Percentiles rank a stretch among this genome's conserved stretches.
Conservation (phyloP, 2,113 vertebrate genomes). For the Pimephales promelas region DNA sequence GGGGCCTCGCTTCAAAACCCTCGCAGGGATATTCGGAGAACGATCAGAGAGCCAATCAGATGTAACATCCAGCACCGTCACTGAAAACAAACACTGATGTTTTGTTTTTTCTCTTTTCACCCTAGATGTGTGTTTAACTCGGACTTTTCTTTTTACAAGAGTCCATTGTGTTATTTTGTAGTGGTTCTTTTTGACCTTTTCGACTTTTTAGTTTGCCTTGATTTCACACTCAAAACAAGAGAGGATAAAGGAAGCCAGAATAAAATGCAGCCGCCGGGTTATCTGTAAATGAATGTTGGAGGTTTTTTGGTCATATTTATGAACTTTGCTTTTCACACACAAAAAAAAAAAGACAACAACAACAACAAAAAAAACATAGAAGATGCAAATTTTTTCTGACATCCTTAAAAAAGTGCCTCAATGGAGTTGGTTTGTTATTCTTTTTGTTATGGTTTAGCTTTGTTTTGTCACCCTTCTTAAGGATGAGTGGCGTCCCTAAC, state of each 20-base stretch:
- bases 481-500: slow-evolving; percentile 46
- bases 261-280: slow-evolving; percentile 60
- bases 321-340: slow-evolving; percentile 45
- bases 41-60: slow-evolving; percentile 77
- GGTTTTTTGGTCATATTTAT: slow-evolving; percentile 56
- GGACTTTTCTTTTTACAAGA: not conserved
- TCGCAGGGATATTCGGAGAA: slow-evolving; percentile 94
- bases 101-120: slow-evolving; percentile 38
- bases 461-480: slow-evolving; percentile 14
- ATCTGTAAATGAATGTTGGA: slow-evolving; percentile 58
- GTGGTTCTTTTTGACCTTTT: slow-evolving; percentile 36
- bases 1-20: slow-evolving; percentile 94
- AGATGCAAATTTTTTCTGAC: slow-evolving; percentile 72
- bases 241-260: slow-evolving; percentile 54
- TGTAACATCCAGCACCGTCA: slow-evolving; percentile 48
- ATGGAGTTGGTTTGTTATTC: slow-evolving; percentile 70
- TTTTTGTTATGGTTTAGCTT: slow-evolving; percentile 58
- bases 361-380: slow-evolving; percentile 55
- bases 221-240: slow-evolving; percentile 59
- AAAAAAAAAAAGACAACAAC: slow-evolving; percentile 46
- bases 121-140: slow-evolving; percentile 40
- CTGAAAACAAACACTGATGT: slow-evolving; percentile 73
- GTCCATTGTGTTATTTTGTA: slow-evolving; percentile 21
- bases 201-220: slow-evolving; percentile 46
- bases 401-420: slow-evolving; percentile 81